Evolutionary conservation across 2,888 invertebrate genomes (phyloP), one percentile per base, ranked within the genome.

Genomic region (Cataglyphis livida): DNA sequence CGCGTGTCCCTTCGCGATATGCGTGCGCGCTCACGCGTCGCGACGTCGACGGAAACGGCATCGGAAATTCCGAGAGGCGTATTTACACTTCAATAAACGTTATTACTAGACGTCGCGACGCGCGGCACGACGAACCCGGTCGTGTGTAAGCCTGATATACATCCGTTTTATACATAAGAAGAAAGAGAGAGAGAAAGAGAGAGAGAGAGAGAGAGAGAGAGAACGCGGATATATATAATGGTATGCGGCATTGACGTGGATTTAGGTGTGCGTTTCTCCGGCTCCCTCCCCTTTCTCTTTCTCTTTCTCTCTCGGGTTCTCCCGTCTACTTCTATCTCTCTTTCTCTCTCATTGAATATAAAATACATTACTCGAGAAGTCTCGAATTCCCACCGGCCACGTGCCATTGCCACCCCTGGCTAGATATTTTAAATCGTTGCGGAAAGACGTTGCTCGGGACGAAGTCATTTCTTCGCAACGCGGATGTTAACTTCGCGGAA

Each of bases 71-170:
- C 79, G 84, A 84, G 85, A 86, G 88, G 86, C 86, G 89, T 91
- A 91, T 91, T 92, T 91, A 88, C 91, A 91, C 91, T 87, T 92
- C 89, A 90, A 92, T 91, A 92, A 92, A 92, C 91, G 90, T 91
- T 91, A 92, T 90, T 90, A 90, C 88, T 87, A 84, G 88, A 84
- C 89, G 91, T 90, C 90, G 90, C 81, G 65, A 35, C 12, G 75
- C 12, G 65, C 65, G 44, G 12, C 62, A 59, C 41, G 57, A 71
- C 66, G 44, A 73, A 44, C 32, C 18, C 44, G 28, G 61, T 57
- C 32, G 35, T 41, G 81, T 66, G 75, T 88, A 87, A 84, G 73
- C 68, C 25, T 59, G 84, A 83, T 74, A 79, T 85, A 85, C 87
- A 87, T 89, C 89, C 68, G 68, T 68, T 68, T 78, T 68, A 78